Conservation (phyloP, 2,888 invertebrate genomes). For the Calameuta idolon region DNA sequence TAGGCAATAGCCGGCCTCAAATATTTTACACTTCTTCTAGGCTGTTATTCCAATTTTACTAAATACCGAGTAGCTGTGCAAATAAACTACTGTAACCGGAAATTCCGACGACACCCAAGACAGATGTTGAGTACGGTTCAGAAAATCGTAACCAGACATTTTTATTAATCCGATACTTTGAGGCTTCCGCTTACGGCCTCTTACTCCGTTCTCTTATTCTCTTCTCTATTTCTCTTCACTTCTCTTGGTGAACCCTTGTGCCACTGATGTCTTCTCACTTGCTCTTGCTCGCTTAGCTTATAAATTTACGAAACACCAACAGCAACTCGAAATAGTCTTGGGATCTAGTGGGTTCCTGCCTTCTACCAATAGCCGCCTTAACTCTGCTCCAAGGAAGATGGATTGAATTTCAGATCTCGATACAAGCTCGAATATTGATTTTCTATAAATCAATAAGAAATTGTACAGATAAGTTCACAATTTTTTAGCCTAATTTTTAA, state of each 20-base stretch:
- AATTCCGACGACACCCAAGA: background rate
- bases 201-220: constrained; percentile 3
- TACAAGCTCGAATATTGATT: background rate
- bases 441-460: background rate
- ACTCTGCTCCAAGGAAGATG: constrained; percentile 5
- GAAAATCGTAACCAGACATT: background rate
- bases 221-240: background rate
- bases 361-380: constrained; percentile 12
- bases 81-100: background rate
- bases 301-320: constrained; percentile 61
- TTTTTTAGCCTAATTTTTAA: background rate
- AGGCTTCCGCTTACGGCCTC: constrained; percentile 45
- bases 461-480: background rate
- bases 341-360: constrained; percentile 15
- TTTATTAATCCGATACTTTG: constrained; percentile 53
- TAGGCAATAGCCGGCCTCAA: background rate
- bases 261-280: constrained; percentile 10
- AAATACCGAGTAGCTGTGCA: background rate
- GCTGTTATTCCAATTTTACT: background rate
- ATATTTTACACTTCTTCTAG: background rate
- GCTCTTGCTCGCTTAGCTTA: constrained; percentile 53
- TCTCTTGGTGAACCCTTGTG: constrained; percentile 10
- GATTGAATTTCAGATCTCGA: constrained; percentile 48
- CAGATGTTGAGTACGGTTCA: background rate
- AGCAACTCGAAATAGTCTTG: constrained; percentile 60